Conservation (phyloP, 2,888 invertebrate genomes). For the Agrochola lychnidis region DNA sequence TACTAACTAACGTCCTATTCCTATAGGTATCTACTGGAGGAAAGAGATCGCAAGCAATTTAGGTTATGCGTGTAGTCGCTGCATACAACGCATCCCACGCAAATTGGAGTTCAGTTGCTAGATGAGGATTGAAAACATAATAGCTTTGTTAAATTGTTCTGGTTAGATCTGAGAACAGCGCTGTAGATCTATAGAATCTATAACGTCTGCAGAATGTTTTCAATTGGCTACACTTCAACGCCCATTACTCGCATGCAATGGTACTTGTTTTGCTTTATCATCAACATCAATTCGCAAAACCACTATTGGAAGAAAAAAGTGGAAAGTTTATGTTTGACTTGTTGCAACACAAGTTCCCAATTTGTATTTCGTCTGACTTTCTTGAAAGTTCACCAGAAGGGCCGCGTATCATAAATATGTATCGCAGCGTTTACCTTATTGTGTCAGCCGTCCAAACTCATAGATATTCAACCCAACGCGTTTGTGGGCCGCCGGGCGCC, state of each 20-base stretch:
- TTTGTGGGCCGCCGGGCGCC: slow-evolving; percentile 50
- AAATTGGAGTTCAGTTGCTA: slow-evolving; percentile 34
- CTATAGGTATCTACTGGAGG: slow-evolving; percentile 1
- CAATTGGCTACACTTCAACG: slow-evolving; percentile 29
- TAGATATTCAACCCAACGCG: slow-evolving; percentile 59
- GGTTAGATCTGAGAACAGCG: slow-evolving; percentile 8
- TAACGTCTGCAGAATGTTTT: slow-evolving; percentile 5
- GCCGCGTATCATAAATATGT: slow-evolving; percentile 54
- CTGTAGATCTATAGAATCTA: not conserved
- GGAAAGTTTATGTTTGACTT: slow-evolving; percentile 27
- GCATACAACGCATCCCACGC: slow-evolving; percentile 42
- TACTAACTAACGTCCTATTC: not conserved
- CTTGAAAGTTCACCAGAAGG: slow-evolving; percentile 39
- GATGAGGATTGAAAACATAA: slow-evolving; percentile 45
- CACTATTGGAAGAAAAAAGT: not conserved
- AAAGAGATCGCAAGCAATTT: slow-evolving; percentile 18
- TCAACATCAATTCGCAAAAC: slow-evolving; percentile 17
- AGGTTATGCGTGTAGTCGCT: slow-evolving; percentile 12
- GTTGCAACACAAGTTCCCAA: slow-evolving; percentile 13
- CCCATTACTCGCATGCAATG: slow-evolving; percentile 31
- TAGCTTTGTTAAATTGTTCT: slow-evolving; percentile 23
- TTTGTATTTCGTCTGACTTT: slow-evolving; percentile 47
- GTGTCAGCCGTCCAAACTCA: slow-evolving; percentile 45
- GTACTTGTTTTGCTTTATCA: slow-evolving; percentile 8
- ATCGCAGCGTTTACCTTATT: slow-evolving; percentile 41